Percentiles rank a stretch among this genome's conserved stretches.
Conservation (phyloP, 2,113 vertebrate species). For the Dunckerocampus dactyliophorus region DNA sequence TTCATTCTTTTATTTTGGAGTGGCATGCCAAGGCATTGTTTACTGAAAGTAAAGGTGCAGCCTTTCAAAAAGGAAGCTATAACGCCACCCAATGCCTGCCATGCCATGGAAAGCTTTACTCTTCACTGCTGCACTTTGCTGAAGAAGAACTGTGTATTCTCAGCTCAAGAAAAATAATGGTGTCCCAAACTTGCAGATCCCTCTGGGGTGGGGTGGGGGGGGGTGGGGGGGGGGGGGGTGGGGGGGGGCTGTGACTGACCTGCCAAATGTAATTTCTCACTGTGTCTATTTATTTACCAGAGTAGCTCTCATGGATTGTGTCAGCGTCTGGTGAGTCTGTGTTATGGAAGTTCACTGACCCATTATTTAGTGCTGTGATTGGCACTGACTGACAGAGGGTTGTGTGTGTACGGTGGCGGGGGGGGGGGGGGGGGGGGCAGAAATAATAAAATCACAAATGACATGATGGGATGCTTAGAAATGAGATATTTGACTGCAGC, state of each 20-base stretch:
- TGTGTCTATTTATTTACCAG: constrained; percentile 59
- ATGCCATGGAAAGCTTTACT: constrained; percentile 7
- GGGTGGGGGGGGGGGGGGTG: too few species aligned
- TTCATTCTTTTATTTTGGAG: background rate
- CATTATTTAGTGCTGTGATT: constrained; percentile 44
- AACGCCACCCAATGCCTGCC: background rate
- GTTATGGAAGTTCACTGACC: constrained; percentile 59
- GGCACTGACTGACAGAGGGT: constrained; percentile 15
- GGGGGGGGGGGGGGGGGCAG: background rate
- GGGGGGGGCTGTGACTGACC: constrained; percentile 56
- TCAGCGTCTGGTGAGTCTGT: constrained; percentile 55
- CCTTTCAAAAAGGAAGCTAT: background rate
- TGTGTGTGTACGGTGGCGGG: too few species aligned
- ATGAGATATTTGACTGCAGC: constrained; percentile 22
- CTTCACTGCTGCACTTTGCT: constrained; percentile 8
- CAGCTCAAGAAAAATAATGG: constrained; percentile 19
- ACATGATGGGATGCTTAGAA: constrained; percentile 19
- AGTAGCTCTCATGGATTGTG: constrained; percentile 55
- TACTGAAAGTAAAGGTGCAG: background rate
- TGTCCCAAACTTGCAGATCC: constrained; percentile 54
- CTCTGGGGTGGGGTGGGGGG: constrained; percentile 5
- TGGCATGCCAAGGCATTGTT: background rate
- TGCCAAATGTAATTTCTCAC: constrained; percentile 70
- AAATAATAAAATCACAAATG: constrained; percentile 35
- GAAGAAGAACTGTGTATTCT: constrained; percentile 49